These are phyloP conservation scores for Pandion haliaetus DNA, from an alignment of 2,113 vertebrate species.

Conservation along the genomic window DNA sequence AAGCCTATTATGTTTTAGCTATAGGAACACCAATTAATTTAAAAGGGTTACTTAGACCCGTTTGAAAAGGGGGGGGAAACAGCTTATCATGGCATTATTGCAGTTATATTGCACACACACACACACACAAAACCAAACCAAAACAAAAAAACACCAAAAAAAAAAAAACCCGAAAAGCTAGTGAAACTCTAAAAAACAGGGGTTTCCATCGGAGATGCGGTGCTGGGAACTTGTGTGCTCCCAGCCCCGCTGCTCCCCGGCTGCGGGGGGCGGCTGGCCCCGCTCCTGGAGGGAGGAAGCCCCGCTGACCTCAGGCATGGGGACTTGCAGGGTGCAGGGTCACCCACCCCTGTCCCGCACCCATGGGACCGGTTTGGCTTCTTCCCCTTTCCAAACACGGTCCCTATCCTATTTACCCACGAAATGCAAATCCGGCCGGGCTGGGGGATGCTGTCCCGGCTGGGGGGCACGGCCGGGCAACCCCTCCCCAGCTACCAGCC, in stretches of 20 bases:
- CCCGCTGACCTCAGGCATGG: background rate
- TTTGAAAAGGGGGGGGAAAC: slow-evolving; percentile 23
- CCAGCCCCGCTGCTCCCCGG: background rate
- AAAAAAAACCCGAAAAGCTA: background rate
- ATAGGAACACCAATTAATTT: slow-evolving; percentile 81
- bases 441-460: background rate
- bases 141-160: no score
- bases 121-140: no score
- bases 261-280: background rate
- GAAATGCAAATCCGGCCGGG: background rate
- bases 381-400: background rate
- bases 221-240: background rate
- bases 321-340: background rate
- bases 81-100: background rate
- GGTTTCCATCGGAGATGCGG: background rate
- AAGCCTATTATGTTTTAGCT: slow-evolving; percentile 82
- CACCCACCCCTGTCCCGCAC: background rate
- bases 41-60: slow-evolving; percentile 71
- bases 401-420: background rate
- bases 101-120: background rate
- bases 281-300: background rate
- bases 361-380: background rate
- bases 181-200: background rate
- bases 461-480: no score
- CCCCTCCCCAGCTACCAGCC: background rate